Evolutionary conservation across 1,140 invertebrate species (phyloP).

Genomic region (Habropoda laboriosa): DNA sequence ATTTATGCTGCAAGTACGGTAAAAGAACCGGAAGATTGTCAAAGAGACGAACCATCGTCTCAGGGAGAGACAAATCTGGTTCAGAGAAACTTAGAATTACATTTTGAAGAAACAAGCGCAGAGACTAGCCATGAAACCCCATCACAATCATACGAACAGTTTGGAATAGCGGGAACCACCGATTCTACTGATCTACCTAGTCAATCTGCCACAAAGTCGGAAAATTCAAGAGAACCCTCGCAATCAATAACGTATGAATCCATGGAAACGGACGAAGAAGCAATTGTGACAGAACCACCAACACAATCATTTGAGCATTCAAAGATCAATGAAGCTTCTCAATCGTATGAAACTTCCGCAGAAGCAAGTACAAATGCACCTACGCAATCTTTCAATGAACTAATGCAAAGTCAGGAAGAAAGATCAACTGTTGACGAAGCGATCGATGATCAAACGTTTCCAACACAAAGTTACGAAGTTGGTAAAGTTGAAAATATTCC

Average conservation of each 20-base stretch:
- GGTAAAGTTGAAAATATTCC: constrained; percentile 73
- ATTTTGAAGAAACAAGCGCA: constrained; percentile 59
- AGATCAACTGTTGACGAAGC: constrained; percentile 57
- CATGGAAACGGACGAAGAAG: constrained; percentile 70
- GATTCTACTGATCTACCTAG: constrained; percentile 72
- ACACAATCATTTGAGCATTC: constrained; percentile 76
- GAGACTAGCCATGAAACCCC: constrained; percentile 74
- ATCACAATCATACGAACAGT: constrained; percentile 77
- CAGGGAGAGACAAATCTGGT: constrained; percentile 50
- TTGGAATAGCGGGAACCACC: constrained; percentile 55
- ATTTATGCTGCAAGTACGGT: constrained; percentile 36
- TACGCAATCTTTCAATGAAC: constrained; percentile 78
- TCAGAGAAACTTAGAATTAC: constrained; percentile 53
- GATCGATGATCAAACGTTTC: constrained; percentile 76
- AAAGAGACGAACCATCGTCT: constrained; percentile 62
- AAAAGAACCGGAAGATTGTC: constrained; percentile 37
- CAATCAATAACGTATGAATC: constrained; percentile 70
- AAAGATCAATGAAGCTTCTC: constrained; percentile 69
- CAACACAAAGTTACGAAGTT: constrained; percentile 78
- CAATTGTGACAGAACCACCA: constrained; percentile 66
- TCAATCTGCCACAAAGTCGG: constrained; percentile 74
- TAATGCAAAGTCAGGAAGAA: constrained; percentile 69
- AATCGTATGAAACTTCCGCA: constrained; percentile 65
- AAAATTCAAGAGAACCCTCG: constrained; percentile 71
- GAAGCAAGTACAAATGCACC: constrained; percentile 70